Conservation (phyloP, 2,797 vertebrate species). For the Odontamblyopus lacepedii region DNA sequence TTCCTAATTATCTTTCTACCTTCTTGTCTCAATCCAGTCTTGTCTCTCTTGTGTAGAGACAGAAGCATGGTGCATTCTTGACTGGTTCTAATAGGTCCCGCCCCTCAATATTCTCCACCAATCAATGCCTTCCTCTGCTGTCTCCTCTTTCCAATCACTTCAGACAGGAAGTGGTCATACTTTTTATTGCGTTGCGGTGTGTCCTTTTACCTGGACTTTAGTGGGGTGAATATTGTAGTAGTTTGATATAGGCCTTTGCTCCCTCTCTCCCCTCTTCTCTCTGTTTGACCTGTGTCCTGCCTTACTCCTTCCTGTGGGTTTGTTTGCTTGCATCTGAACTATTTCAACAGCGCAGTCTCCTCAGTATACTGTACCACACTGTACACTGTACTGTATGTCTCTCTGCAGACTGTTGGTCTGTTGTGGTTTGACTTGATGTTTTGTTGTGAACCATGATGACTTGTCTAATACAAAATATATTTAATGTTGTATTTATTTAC, state of each 20-base stretch:
- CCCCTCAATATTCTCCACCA: constrained; percentile 47
- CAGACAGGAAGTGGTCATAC: constrained; percentile 52
- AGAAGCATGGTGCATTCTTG: constrained; percentile 85
- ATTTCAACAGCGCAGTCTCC: constrained; percentile 66
- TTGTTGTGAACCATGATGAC: constrained; percentile 47
- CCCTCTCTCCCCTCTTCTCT: constrained; percentile 44
- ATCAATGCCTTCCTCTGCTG: constrained; percentile 54
- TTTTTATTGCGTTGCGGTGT: constrained; percentile 74
- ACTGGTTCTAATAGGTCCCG: constrained; percentile 68
- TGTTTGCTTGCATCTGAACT: constrained; percentile 81
- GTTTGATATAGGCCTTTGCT: constrained; percentile 48
- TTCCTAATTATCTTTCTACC: constrained; percentile 13
- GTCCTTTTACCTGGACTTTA: constrained; percentile 57
- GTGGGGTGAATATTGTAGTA: constrained; percentile 65
- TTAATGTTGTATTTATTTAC: neutral
- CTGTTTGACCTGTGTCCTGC: constrained; percentile 70
- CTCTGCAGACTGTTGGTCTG: constrained; percentile 80
- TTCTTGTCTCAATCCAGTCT: constrained; percentile 24
- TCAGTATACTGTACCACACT: constrained; percentile 58
- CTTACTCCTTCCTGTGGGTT: constrained; percentile 72
- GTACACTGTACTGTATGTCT: constrained; percentile 60
- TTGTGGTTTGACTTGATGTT: constrained; percentile 74
- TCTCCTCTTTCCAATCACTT: constrained; percentile 54
- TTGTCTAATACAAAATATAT: constrained; percentile 19
- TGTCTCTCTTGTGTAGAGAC: constrained; percentile 67